A percentile compares a stretch with the other conserved stretches of the same genome.
phyloP scores from a whole-genome alignment of 1,140 invertebrate genomes.

The Spodoptera frugiperda region DNA sequence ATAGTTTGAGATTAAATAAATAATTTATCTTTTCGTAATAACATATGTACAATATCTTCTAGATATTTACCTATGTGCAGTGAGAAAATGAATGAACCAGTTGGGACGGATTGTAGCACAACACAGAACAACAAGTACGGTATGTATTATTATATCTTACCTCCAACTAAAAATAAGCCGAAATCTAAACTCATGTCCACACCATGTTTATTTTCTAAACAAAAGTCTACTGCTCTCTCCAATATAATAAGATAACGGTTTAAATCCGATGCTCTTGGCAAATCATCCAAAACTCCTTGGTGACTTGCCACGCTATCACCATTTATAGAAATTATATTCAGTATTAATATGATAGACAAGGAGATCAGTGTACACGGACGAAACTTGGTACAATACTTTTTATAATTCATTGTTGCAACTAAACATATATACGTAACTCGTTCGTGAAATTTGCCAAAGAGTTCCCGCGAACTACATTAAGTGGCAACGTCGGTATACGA shows the following conservation, averaged over 20 bases:
- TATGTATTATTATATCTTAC: constrained; percentile 51
- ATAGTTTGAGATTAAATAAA: too few relatives aligned
- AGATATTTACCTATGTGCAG: too few relatives aligned
- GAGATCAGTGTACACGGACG: neutral
- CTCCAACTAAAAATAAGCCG: constrained; percentile 67
- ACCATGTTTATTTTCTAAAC: constrained; percentile 50
- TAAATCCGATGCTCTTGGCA: constrained; percentile 60
- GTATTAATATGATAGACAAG: constrained; percentile 54
- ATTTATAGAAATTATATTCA: constrained; percentile 50
- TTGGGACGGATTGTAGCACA: too few relatives aligned
- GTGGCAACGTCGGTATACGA: too few relatives aligned
- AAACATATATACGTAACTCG: neutral
- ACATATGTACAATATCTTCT: too few relatives aligned
- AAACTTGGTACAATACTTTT: neutral
- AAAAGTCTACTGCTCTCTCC: constrained; percentile 56
- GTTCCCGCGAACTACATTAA: too few relatives aligned
- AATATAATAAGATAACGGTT: constrained; percentile 57
- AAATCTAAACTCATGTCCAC: constrained; percentile 66
- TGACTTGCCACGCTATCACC: neutral
- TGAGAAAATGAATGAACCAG: too few relatives aligned
- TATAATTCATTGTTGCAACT: neutral
- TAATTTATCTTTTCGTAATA: too few relatives aligned
- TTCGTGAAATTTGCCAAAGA: too few relatives aligned
- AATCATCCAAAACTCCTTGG: constrained; percentile 41
- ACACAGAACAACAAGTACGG: too few relatives aligned